Evolutionary conservation across 2,797 vertebrate genomes (phyloP).

Genomic region (Etheostoma nigrum): DNA sequence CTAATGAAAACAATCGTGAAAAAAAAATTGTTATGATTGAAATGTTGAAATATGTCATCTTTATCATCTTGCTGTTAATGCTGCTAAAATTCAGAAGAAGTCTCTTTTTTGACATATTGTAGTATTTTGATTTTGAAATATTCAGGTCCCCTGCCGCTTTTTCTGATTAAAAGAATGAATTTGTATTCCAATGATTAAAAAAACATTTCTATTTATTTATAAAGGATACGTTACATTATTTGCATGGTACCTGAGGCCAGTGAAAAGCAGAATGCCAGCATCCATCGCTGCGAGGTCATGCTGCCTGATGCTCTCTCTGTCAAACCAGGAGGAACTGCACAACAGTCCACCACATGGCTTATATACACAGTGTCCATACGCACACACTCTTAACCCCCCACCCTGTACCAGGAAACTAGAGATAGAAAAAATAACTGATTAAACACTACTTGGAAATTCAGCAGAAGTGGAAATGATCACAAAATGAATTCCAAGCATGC

Average conservation of each 20-base stretch:
- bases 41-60: neutral
- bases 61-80: neutral
- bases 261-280: slow-evolving; percentile 41
- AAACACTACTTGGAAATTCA: slow-evolving; percentile 38
- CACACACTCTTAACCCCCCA: neutral
- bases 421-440: slow-evolving; percentile 8
- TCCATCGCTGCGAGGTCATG: slow-evolving; percentile 50
- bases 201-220: neutral
- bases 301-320: slow-evolving; percentile 15
- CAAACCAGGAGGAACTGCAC: neutral
- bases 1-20: neutral
- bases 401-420: slow-evolving; percentile 65
- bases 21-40: neutral
- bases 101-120: neutral
- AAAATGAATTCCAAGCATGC: neutral
- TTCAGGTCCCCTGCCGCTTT: neutral
- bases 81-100: neutral
- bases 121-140: neutral
- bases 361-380: slow-evolving; percentile 34
- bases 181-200: neutral
- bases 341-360: slow-evolving; percentile 5
- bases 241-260: slow-evolving; percentile 62
- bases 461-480: neutral
- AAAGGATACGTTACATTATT: too few relatives aligned
- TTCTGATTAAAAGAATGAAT: neutral